Base-by-base conservation (phyloP, 2,888 invertebrate genomes). In the Loripinus fragilis region DNA sequence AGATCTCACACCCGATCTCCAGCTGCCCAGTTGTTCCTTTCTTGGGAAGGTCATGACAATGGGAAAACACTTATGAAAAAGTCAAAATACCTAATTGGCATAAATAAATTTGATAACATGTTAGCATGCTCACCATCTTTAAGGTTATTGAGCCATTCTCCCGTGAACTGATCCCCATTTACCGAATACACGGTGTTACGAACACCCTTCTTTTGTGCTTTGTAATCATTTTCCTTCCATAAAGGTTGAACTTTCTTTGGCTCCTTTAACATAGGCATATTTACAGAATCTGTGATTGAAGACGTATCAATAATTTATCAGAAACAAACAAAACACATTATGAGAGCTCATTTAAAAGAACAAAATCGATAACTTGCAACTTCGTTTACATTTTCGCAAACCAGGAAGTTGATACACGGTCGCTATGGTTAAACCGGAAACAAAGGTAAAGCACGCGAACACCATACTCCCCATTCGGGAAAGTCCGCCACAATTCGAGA, bases 131-230 rank as follows among this genome's bases (percentile, higher is more conserved):
- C 75, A 93, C 93, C 94, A 77, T 94, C 90, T 89, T 93, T 93
- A 75, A 91, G 90, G 81, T 94, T 93, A 71, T 93, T 87, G 17
- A 91, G 80, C 94, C 94, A 94, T 88, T 94, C 93, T 70, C 94
- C 94, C 33, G 93, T 94, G 78, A 92, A 94, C 81, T 94, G 90
- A 85, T 94, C 92, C 12, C 92, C 92, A 83, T 93, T 93, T 0
- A 93, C 92, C 33, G 93, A 93, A 84, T 93, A 94, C 33, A 94
- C 90, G 7, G 93, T 94, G 82, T 93, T 86, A 8, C 92, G 90
- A 48, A 93, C 80, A 8, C 94, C 94, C 81, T 91, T 91, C 82
- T 94, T 94, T 74, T 93, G 91, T 0, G 94, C 93, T 38, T 88
- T 82, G 64, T 90, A 89, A 81, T 94, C 93, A 90, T 92, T 92